Conservation (phyloP, 2,113 vertebrate genomes). For the Eurystomus gularis region DNA sequence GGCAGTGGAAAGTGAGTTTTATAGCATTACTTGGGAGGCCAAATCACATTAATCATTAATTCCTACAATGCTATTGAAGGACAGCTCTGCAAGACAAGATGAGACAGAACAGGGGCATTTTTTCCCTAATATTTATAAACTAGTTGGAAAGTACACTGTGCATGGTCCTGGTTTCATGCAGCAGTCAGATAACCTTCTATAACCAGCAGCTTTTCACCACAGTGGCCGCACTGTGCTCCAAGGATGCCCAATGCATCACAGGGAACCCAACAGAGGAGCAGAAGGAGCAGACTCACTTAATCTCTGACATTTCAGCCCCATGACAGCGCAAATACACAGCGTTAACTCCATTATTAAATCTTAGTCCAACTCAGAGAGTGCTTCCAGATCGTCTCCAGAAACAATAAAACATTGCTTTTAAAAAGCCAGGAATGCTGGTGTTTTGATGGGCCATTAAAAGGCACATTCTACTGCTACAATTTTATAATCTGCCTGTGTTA, state of each 20-base stretch:
- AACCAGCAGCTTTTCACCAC: background rate
- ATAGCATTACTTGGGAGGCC: background rate
- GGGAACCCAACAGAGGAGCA: background rate
- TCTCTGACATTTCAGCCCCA: background rate
- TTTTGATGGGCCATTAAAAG: background rate
- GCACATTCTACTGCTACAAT: background rate
- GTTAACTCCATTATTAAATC: background rate
- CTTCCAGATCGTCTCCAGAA: conserved; percentile 11
- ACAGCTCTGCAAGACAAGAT: background rate
- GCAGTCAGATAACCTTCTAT: background rate
- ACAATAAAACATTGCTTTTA: background rate
- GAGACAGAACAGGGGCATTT: background rate
- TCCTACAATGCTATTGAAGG: background rate
- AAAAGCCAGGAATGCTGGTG: background rate
- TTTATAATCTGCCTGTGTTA: background rate
- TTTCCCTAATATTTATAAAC: background rate
- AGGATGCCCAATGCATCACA: background rate
- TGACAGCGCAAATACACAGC: background rate
- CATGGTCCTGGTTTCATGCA: background rate
- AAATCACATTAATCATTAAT: background rate
- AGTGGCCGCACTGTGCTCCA: background rate
- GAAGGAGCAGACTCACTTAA: background rate
- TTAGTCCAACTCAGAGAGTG: background rate
- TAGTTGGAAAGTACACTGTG: background rate
- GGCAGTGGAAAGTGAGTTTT: background rate